Base-by-base conservation (phyloP, 1,140 invertebrate species). In the Homalodisca vitripennis region DNA sequence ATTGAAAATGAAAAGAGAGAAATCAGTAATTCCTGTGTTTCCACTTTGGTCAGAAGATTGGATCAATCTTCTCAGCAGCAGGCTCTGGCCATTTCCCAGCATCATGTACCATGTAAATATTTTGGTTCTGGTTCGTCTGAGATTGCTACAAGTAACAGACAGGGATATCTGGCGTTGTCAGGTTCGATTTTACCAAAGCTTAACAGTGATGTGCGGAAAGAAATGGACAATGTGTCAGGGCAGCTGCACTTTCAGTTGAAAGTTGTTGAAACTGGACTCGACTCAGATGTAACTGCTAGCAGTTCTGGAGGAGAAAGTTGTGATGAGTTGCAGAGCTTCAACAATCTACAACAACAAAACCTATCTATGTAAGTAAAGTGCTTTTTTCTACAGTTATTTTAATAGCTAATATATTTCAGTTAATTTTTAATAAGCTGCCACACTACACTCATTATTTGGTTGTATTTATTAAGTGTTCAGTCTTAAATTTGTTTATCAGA, bases 301-400 rank as follows among this genome's bases (percentile, higher is more conserved):
- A 96, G 93, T 76, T 97, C 94, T 34, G 95, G 94, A 47, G 93
- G 92, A 31, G 95, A 97, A 79, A 96, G 93, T 75, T 92, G 92
- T 81, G 94, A 97, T 82, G 95, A 98, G 80, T 86, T 89, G 79
- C 88, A 93, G 68, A 81, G 82, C 69, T 92, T 90, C 79, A 91
- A 88, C 77, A 92, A 92, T 82, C 82, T 83, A 24, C 86, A 89
- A 77, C 90, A 92, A 76, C 85, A 89, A 73, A 82, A 83, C 60
- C 82, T 92, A 79, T 81, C 89, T 24, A 90, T 93, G 91, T 93
- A 80, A 92, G 91, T 91, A 68, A 41, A 31, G 20, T 63, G n/a
- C n/a, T n/a, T n/a, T n/a, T n/a, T n/a, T n/a, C n/a, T n/a, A n/a
- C n/a, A n/a, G n/a, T n/a, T n/a, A n/a, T n/a, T n/a, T n/a, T n/a